phyloP scores from a whole-genome alignment of 2,797 vertebrate species.

The Percopsis omiscomaycus region DNA sequence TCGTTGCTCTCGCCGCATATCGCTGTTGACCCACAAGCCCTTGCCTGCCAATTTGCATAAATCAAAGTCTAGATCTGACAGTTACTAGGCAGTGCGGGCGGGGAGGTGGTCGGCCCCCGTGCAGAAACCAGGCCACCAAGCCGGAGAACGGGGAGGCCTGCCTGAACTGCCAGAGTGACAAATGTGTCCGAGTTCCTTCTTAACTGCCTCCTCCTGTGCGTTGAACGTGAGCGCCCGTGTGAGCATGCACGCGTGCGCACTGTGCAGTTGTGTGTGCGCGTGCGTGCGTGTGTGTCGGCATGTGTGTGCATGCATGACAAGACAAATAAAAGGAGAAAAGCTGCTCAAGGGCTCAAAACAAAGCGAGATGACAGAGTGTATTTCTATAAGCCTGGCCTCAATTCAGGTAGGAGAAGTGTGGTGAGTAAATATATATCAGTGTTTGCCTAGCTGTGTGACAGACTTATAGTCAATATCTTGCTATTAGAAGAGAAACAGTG shows the following conservation, averaged over 20 bases:
- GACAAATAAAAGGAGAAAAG: slow-evolving; percentile 47
- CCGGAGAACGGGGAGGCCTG: slow-evolving; percentile 66
- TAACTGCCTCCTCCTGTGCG: slow-evolving; percentile 56
- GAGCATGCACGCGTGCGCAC: slow-evolving; percentile 13
- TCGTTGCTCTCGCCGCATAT: slow-evolving; percentile 67
- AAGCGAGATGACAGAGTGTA: slow-evolving; percentile 16
- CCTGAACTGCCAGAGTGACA: slow-evolving; percentile 74
- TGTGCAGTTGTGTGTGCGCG: slow-evolving; percentile 22
- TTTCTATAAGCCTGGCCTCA: neutral
- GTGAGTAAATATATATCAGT: neutral
- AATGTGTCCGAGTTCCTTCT: slow-evolving; percentile 65
- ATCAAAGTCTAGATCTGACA: slow-evolving; percentile 77
- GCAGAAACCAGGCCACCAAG: slow-evolving; percentile 78
- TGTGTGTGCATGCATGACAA: slow-evolving; percentile 24
- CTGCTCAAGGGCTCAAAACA: slow-evolving; percentile 27
- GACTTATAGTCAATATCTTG: slow-evolving; percentile 32
- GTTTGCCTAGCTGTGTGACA: slow-evolving; percentile 25
- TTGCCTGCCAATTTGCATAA: slow-evolving; percentile 78
- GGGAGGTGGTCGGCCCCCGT: slow-evolving; percentile 62
- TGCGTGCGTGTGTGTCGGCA: neutral
- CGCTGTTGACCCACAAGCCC: slow-evolving; percentile 73
- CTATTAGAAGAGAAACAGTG: slow-evolving; percentile 13
- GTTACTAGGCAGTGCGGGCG: slow-evolving; percentile 74
- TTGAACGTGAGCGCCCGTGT: slow-evolving; percentile 5
- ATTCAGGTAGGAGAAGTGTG: neutral